Base-by-base conservation (phyloP, 2,113 vertebrate genomes). In the Esox niger region DNA sequence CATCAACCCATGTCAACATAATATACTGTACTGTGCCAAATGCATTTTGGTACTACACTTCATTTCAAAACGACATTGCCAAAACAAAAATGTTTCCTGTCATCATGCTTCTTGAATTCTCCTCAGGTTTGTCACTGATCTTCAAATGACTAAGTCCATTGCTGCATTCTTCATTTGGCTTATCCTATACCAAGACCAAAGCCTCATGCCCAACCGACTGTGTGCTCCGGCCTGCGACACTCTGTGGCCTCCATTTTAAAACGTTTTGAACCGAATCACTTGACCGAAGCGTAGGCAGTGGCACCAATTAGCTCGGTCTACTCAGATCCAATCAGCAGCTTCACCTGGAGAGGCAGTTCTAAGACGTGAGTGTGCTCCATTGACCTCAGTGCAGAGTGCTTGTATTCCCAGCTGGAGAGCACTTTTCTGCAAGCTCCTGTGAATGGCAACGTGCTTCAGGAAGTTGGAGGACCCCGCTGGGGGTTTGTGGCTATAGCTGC, bases 401-500 rank as follows among this genome's bases (percentile, higher is more conserved):
- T 8, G 25, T n/a, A 6, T 7, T 59, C 56, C 29, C 29, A 15
- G 15, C 56, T 20, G 29, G 56, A 29, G 56, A 30, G 56, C 47
- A 6, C 56, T 31, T 6, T 58, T 58, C 27, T 26, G 56, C 30
- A 15, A 29, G 21, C 29, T 11, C 3, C n/a, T 27, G 20, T 64
- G 43, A 15, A 64, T 52, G 6, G 13, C 2, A 85, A 84, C 73
- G 49, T n/a, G n/a, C n/a, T n/a, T n/a, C n/a, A n/a, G n/a, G 35
- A 13, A 59, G 8, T n/a, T 21, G 2, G 84, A n/a, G n/a, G n/a
- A n/a, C n/a, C n/a, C n/a, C n/a, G n/a, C n/a, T n/a, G n/a, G n/a
- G n/a, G n/a, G n/a, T n/a, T n/a, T n/a, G n/a, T 84, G 8, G 87
- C 84, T 30, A 81, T 82, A 1, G 81, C 68, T 86, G 43, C 86